Percentiles rank a stretch among this genome's conserved stretches.
phyloP scores from a whole-genome alignment of 2,888 invertebrate species.

The Lasioglossum malachurum region DNA sequence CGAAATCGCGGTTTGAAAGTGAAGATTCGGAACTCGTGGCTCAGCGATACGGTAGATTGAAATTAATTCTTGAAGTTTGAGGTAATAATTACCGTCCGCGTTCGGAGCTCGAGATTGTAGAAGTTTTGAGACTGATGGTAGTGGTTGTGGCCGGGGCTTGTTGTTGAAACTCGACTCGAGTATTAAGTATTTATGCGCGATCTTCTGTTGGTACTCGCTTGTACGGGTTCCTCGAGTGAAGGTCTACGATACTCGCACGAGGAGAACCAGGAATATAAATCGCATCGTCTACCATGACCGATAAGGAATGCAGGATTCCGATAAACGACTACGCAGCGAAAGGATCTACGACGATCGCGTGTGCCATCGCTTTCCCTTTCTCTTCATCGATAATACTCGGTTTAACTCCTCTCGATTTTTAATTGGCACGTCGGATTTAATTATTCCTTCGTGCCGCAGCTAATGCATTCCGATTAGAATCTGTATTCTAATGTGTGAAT shows the following conservation, averaged over 20 bases:
- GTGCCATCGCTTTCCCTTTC: constrained; percentile 37
- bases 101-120: background rate
- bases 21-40: background rate
- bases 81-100: background rate
- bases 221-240: constrained; percentile 16
- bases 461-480: background rate
- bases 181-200: constrained; percentile 1
- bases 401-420: constrained; percentile 43
- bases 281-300: constrained; percentile 3
- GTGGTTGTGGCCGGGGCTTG: background rate
- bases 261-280: background rate
- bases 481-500: background rate
- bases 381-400: constrained; percentile 28
- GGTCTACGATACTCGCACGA: background rate
- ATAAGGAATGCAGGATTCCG: constrained; percentile 32
- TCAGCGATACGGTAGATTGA: background rate
- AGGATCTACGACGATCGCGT: constrained; percentile 34
- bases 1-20: background rate
- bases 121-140: background rate
- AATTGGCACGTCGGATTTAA: constrained; percentile 22
- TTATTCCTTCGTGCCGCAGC: background rate
- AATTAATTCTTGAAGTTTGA: background rate
- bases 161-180: constrained; percentile 2
- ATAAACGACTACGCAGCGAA: constrained; percentile 32
- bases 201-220: background rate